A percentile compares a stretch with the other conserved stretches of the same genome.
Conservation (phyloP, 2,113 vertebrate species). For the Archocentrus centrarchus region DNA sequence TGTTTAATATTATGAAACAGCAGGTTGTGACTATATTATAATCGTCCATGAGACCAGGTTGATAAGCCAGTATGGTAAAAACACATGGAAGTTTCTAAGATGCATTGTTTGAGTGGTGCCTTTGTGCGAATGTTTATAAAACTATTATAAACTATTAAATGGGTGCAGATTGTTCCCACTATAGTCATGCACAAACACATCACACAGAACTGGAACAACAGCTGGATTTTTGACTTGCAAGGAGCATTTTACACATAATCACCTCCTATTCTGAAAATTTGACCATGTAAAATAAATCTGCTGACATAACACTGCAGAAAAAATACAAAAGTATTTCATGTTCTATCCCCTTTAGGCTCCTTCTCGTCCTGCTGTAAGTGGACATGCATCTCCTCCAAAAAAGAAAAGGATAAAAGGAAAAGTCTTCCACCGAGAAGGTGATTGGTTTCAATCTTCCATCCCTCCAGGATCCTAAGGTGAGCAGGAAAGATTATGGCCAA, state of each 20-base stretch:
- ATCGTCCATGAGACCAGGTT: too few species aligned
- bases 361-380: neutral
- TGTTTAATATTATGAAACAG: neutral
- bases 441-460: neutral
- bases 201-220: neutral
- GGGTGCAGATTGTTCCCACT: neutral
- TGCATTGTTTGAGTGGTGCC: too few species aligned
- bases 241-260: neutral
- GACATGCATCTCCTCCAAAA: neutral
- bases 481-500: neutral
- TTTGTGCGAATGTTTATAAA: neutral
- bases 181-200: neutral
- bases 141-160: neutral
- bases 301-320: neutral
- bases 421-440: neutral
- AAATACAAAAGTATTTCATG: neutral
- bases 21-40: neutral
- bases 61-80: too few species aligned
- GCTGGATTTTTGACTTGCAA: neutral
- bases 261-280: neutral
- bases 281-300: neutral
- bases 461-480: neutral
- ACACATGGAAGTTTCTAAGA: too few species aligned
- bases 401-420: conserved; percentile 2
- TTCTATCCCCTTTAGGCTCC: neutral